phyloP scores from a whole-genome alignment of 2,797 vertebrate species.

The Sebastes elongatus region DNA sequence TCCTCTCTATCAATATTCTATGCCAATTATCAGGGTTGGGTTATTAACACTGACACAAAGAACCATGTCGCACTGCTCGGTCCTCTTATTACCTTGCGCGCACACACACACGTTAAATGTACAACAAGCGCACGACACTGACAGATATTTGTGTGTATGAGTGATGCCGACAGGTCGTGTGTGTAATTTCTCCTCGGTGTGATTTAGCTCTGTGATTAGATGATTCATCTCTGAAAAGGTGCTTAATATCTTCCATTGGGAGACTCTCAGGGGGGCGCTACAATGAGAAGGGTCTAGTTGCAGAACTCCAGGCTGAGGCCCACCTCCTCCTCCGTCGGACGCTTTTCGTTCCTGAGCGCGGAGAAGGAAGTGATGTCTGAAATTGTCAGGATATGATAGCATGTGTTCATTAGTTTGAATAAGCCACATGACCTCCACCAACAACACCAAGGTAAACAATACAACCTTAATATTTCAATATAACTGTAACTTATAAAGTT shows the following conservation, averaged over 20 bases:
- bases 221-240: slow-evolving; percentile 12
- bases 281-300: not conserved
- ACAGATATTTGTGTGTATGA: slow-evolving; percentile 5
- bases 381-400: not conserved
- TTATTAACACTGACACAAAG: slow-evolving; percentile 65
- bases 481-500: not conserved
- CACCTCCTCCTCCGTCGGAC: not conserved
- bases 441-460: too few relatives aligned
- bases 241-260: not conserved
- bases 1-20: slow-evolving; percentile 78
- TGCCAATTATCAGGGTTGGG: slow-evolving; percentile 63
- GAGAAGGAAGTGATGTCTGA: not conserved
- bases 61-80: slow-evolving; percentile 36
- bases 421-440: rapidly evolving
- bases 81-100: slow-evolving; percentile 20
- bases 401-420: not conserved
- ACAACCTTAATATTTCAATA: not conserved
- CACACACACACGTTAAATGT: not conserved
- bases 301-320: not conserved
- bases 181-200: not conserved
- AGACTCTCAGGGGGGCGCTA: not conserved
- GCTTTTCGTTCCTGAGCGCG: rapidly evolving
- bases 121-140: not conserved
- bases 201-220: slow-evolving; percentile 26
- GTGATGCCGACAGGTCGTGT: not conserved